These are phyloP conservation scores for Drosophila rhopaloa DNA, from an alignment of 1,140 invertebrate species.

Conservation along the genomic window DNA sequence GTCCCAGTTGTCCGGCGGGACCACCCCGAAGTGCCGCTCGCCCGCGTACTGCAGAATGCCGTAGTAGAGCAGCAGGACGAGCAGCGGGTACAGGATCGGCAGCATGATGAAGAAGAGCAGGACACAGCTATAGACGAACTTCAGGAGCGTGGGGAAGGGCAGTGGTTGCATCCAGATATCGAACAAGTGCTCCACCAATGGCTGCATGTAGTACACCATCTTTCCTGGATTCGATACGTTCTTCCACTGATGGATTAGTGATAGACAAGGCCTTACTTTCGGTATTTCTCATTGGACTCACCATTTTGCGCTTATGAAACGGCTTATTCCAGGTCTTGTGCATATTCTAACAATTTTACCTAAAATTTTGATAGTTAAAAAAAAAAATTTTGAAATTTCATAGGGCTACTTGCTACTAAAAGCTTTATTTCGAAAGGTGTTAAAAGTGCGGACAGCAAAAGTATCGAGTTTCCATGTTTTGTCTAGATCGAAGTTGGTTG, in stretches of 20 bases:
- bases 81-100: slow-evolving; percentile 54
- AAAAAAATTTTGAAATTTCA: slow-evolving; percentile 4
- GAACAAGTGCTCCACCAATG: slow-evolving; percentile 54
- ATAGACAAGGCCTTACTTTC: background rate
- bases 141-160: slow-evolving; percentile 66
- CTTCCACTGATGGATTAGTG: slow-evolving; percentile 34
- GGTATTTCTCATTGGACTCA: slow-evolving; percentile 9
- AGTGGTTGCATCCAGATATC: slow-evolving; percentile 65
- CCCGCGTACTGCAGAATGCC: slow-evolving; percentile 54
- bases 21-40: slow-evolving; percentile 35
- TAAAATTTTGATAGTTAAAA: slow-evolving; percentile 19
- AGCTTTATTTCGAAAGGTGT: background rate
- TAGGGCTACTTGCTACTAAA: background rate
- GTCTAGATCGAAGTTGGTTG: no score
- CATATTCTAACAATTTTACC: slow-evolving; percentile 35
- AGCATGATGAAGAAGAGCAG: slow-evolving; percentile 61
- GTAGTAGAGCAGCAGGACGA: slow-evolving; percentile 50
- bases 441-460: background rate
- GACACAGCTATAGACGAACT: slow-evolving; percentile 45
- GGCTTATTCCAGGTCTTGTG: slow-evolving; percentile 66
- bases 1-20: slow-evolving; percentile 26
- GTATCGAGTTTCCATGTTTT: slow-evolving; percentile 7
- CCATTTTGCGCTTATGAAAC: slow-evolving; percentile 66
- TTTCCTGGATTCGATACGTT: slow-evolving; percentile 38
- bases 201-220: slow-evolving; percentile 69